Percentiles rank a stretch among this genome's conserved stretches.
These are phyloP conservation scores for Cerceris ruficornis DNA, from an alignment of 2,888 invertebrate species.

Conservation along the genomic window DNA sequence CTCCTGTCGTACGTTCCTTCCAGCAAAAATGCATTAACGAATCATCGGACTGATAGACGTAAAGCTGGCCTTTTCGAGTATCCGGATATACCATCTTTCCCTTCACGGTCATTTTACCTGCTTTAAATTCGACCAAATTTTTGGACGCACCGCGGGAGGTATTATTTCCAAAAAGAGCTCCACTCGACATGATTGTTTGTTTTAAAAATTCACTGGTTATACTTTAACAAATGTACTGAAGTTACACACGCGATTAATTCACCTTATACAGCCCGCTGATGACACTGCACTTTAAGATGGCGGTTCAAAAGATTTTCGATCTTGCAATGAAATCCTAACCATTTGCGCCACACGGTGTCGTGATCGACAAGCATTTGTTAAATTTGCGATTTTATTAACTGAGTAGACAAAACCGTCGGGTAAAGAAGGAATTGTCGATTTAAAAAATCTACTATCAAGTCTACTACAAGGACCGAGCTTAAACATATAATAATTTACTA, in stretches of 20 bases:
- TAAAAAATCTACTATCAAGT: background rate
- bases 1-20: conserved; percentile 97
- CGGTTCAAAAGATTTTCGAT: conserved; percentile 37
- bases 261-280: conserved; percentile 53
- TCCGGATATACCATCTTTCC: conserved; percentile 97
- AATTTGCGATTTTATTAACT: background rate
- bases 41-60: conserved; percentile 98
- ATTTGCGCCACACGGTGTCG: background rate
- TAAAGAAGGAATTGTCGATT: background rate
- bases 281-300: conserved; percentile 73
- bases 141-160: conserved; percentile 91
- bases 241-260: conserved; percentile 47
- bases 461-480: too few relatives aligned
- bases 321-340: conserved; percentile 6
- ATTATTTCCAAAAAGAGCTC: conserved; percentile 89
- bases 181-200: conserved; percentile 82
- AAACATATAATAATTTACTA: too few relatives aligned
- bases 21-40: conserved; percentile 99
- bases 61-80: conserved; percentile 96
- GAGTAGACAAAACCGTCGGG: background rate
- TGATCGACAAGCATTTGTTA: background rate
- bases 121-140: conserved; percentile 96
- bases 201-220: background rate
- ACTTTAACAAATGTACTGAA: conserved; percentile 36
- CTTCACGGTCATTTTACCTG: conserved; percentile 97